Percentiles rank a stretch among this genome's conserved stretches.
Evolutionary conservation across 2,113 vertebrate species (phyloP).

Genomic region (Lontra canadensis): DNA sequence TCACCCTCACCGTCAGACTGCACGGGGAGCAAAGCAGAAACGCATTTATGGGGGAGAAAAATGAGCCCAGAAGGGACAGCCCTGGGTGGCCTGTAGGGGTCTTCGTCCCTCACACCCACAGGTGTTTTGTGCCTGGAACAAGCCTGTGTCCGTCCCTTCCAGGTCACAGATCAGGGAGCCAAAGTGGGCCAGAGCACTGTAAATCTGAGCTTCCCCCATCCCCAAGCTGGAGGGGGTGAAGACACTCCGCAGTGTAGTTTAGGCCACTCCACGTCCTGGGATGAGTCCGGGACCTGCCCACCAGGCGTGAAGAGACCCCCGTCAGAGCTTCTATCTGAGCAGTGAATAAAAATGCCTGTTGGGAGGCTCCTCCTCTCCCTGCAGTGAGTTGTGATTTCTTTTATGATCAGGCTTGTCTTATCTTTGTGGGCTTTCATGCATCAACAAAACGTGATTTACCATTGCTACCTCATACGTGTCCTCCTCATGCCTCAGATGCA

Average conservation of each 20-base stretch:
- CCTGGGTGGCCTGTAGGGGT: neutral
- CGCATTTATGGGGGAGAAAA: neutral
- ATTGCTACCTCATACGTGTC: neutral
- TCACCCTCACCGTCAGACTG: neutral
- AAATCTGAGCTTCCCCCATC: neutral
- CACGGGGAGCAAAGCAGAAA: neutral
- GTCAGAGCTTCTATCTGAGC: neutral
- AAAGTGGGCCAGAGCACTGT: neutral
- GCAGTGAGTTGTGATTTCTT: neutral
- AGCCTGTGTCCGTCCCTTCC: neutral
- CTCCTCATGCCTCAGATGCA: neutral
- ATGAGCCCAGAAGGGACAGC: neutral
- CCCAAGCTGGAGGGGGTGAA: neutral
- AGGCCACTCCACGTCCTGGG: neutral
- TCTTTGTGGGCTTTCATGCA: neutral
- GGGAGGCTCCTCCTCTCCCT: neutral
- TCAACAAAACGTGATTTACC: neutral
- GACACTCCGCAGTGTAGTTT: neutral
- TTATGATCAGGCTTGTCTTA: neutral
- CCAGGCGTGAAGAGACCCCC: too few species aligned
- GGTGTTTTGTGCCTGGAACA: neutral
- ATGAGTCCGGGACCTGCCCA: neutral
- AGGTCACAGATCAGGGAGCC: neutral
- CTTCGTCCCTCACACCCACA: accelerated
- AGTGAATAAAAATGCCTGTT: neutral